Evolutionary conservation across 2,888 invertebrate genomes (phyloP).

Genomic region (Zaprionus bogoriensis): DNA sequence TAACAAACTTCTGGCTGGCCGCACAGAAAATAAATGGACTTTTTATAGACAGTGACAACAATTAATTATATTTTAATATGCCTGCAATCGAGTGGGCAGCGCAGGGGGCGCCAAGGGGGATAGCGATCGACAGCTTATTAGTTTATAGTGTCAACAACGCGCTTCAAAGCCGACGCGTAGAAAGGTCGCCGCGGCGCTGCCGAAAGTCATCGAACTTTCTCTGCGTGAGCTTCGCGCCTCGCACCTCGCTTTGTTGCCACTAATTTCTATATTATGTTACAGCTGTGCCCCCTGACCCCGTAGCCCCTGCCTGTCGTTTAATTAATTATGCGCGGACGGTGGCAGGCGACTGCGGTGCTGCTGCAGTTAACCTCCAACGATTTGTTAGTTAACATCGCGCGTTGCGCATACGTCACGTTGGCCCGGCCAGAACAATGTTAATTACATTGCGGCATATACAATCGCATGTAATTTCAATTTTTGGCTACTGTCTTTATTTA

Average conservation of each 20-base stretch:
- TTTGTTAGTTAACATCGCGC: slow-evolving; percentile 19
- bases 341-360: slow-evolving; percentile 24
- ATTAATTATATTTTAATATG: slow-evolving; percentile 76
- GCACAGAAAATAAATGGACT: slow-evolving; percentile 61
- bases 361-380: slow-evolving; percentile 20
- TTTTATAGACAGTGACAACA: slow-evolving; percentile 75
- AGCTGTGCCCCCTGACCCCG: slow-evolving; percentile 43
- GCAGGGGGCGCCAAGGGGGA: not conserved
- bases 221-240: slow-evolving; percentile 38
- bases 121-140: slow-evolving; percentile 58
- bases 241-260: slow-evolving; percentile 45
- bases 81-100: slow-evolving; percentile 31
- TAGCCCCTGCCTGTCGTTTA: slow-evolving; percentile 32
- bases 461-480: slow-evolving; percentile 23
- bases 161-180: slow-evolving; percentile 47
- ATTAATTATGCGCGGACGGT: slow-evolving; percentile 61
- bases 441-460: slow-evolving; percentile 12
- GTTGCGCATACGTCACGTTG: slow-evolving; percentile 26
- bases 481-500: slow-evolving; percentile 45
- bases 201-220: slow-evolving; percentile 76
- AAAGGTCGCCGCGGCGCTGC: slow-evolving; percentile 19
- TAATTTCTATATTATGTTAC: slow-evolving; percentile 73
- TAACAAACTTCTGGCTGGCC: slow-evolving; percentile 22
- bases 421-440: slow-evolving; percentile 33
- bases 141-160: slow-evolving; percentile 74